Percentiles rank a stretch among this genome's conserved stretches.
phyloP scores from a whole-genome alignment of 64 coral and sea anemone genomes.

The Anthopleura sola region DNA sequence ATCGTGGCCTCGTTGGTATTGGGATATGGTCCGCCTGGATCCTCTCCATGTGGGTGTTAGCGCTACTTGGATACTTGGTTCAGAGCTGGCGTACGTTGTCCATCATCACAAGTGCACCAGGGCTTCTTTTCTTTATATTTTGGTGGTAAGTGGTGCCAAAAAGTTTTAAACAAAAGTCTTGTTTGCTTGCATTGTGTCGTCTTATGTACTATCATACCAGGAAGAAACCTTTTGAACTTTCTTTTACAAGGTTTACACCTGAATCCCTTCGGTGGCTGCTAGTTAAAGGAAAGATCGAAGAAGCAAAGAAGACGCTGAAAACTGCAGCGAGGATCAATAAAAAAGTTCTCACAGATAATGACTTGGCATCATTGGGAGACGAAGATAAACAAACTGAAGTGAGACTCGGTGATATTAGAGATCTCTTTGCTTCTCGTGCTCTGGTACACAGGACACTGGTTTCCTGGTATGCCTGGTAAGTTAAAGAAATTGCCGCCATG shows the following conservation, averaged over 20 bases:
- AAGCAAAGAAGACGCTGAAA: conserved; percentile 41
- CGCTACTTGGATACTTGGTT: conserved; percentile 44
- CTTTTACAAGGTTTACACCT: conserved; percentile 37
- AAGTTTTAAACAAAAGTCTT: too few species aligned
- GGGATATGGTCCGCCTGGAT: conserved; percentile 48
- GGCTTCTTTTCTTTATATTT: conserved; percentile 7
- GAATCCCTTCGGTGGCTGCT: conserved; percentile 78
- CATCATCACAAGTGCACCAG: conserved; percentile 41
- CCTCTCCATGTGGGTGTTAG: conserved; percentile 30
- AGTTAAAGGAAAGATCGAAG: conserved; percentile 57
- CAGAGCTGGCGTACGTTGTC: conserved; percentile 54
- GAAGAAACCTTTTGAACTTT: neutral
- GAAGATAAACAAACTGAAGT: neutral
- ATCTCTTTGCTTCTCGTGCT: conserved; percentile 56
- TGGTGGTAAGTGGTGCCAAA: conserved; percentile 42
- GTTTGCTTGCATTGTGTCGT: neutral
- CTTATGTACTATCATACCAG: too few species aligned
- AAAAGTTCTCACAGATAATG: conserved; percentile 28
- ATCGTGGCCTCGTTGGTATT: conserved; percentile 38
- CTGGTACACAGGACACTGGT: conserved; percentile 34
- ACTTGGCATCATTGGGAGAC: conserved; percentile 6
- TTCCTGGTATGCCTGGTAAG: conserved; percentile 64
- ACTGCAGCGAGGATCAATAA: conserved; percentile 46
- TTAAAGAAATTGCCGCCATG: too few species aligned
- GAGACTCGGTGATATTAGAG: conserved; percentile 34